Evolutionary conservation across 2,888 invertebrate species (phyloP).

Genomic region (Hypercompe scribonia): DNA sequence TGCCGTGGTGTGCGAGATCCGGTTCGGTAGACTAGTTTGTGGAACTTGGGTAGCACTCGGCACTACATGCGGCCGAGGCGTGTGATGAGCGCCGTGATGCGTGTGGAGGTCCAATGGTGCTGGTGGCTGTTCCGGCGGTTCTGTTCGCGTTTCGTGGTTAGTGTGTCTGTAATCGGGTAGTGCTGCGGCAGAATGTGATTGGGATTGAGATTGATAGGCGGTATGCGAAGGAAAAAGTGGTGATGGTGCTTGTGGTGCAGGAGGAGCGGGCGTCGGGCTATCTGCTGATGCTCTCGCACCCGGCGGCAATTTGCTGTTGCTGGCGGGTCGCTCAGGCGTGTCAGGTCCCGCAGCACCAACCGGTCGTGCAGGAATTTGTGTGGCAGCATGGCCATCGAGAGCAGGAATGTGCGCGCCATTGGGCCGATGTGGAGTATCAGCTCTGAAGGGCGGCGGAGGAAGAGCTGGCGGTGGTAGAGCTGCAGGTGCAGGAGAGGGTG

Average conservation of each 20-base stretch:
- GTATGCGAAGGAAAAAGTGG: constrained; percentile 80
- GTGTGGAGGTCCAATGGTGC: constrained; percentile 78
- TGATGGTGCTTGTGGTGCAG: constrained; percentile 78
- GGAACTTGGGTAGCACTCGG: constrained; percentile 54
- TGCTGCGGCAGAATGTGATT: constrained; percentile 81
- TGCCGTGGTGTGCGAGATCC: constrained; percentile 68
- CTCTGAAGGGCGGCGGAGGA: constrained; percentile 88
- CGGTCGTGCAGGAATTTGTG: constrained; percentile 79
- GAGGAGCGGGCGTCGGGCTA: constrained; percentile 81
- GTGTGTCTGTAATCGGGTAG: constrained; percentile 83
- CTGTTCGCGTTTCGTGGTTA: constrained; percentile 86
- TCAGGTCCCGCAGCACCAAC: constrained; percentile 79
- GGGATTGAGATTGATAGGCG: constrained; percentile 73
- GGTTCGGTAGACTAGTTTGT: constrained; percentile 70
- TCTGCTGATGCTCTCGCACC: constrained; percentile 82
- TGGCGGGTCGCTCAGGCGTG: constrained; percentile 79
- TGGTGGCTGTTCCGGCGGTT: constrained; percentile 66
- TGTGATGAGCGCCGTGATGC: constrained; percentile 72
- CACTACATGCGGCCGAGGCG: constrained; percentile 59
- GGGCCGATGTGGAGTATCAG: constrained; percentile 77
- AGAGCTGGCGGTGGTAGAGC: constrained; percentile 88
- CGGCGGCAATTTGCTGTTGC: constrained; percentile 79
- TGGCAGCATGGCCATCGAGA: constrained; percentile 79
- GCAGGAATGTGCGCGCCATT: constrained; percentile 80
- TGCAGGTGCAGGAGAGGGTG: constrained; percentile 90